Evolutionary conservation across 2,113 vertebrate genomes (phyloP).

Genomic region (Oenanthe oenanthe): DNA sequence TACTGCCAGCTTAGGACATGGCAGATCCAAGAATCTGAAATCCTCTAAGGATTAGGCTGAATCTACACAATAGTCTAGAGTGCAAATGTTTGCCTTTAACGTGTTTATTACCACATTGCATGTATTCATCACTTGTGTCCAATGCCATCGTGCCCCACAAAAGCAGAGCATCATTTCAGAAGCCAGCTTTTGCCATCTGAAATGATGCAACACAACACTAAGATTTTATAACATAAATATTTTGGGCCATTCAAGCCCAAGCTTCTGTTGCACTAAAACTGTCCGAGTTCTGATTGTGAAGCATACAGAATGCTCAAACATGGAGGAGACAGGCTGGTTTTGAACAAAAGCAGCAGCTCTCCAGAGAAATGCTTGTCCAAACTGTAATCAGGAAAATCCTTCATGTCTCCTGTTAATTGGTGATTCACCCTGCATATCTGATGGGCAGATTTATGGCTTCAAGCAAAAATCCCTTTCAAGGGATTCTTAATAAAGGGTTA

Average conservation of each 20-base stretch:
- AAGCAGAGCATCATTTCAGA: background rate
- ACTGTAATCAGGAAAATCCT: slow-evolving; percentile 39
- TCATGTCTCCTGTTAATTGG: slow-evolving; percentile 40
- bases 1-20: background rate
- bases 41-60: background rate
- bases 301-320: background rate
- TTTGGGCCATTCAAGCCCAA: background rate
- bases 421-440: slow-evolving; percentile 40
- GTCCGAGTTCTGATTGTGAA: background rate
- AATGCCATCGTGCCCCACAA: background rate
- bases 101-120: background rate
- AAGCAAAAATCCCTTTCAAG: slow-evolving; percentile 61
- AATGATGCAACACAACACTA: background rate
- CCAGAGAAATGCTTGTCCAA: slow-evolving; percentile 47
- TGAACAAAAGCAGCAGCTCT: slow-evolving; percentile 44
- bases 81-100: background rate
- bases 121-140: background rate
- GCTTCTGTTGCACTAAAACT: background rate
- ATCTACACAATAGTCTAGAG: background rate
- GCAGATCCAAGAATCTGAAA: background rate
- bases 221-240: background rate
- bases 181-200: background rate
- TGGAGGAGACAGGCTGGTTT: background rate
- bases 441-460: slow-evolving; percentile 33
- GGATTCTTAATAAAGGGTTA: slow-evolving; percentile 40